Evolutionary conservation across 2,113 vertebrate species (phyloP).

Genomic region (Tiliqua scincoides): DNA sequence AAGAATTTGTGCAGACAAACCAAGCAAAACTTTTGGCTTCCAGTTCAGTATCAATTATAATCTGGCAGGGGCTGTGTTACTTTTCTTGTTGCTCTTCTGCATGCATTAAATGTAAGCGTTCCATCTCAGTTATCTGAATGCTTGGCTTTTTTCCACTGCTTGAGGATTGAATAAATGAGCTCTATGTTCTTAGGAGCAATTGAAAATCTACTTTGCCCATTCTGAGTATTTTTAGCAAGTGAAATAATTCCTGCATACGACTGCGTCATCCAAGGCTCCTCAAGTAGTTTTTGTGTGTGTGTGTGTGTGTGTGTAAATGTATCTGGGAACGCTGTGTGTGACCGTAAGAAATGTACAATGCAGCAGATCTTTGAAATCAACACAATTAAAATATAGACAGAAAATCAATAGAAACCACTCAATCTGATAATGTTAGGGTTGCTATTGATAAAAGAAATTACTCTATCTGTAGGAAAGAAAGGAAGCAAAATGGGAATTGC

Average conservation of each 20-base stretch:
- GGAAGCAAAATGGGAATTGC: neutral
- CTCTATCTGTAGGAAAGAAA: neutral
- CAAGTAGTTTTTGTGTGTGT: neutral
- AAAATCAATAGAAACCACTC: neutral
- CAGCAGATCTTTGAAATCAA: neutral
- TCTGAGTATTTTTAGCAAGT: neutral
- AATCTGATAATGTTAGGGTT: neutral
- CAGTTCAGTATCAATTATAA: neutral
- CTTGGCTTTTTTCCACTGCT: neutral
- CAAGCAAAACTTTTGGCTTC: neutral
- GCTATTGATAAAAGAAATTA: neutral
- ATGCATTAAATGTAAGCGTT: neutral
- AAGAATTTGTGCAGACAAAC: neutral
- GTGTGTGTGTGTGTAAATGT: neutral
- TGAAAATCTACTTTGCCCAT: neutral
- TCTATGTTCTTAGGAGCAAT: neutral
- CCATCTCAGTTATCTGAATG: neutral
- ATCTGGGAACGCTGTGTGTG: neutral
- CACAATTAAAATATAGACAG: conserved; percentile 3
- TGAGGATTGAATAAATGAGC: neutral
- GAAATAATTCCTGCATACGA: neutral
- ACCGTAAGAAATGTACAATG: neutral
- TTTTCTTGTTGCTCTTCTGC: neutral
- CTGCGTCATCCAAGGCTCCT: neutral
- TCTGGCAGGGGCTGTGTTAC: neutral